Evolutionary conservation across 2,797 vertebrate species (phyloP), one percentile per base, ranked within the genome.

Genomic region (Agapornis canus): DNA sequence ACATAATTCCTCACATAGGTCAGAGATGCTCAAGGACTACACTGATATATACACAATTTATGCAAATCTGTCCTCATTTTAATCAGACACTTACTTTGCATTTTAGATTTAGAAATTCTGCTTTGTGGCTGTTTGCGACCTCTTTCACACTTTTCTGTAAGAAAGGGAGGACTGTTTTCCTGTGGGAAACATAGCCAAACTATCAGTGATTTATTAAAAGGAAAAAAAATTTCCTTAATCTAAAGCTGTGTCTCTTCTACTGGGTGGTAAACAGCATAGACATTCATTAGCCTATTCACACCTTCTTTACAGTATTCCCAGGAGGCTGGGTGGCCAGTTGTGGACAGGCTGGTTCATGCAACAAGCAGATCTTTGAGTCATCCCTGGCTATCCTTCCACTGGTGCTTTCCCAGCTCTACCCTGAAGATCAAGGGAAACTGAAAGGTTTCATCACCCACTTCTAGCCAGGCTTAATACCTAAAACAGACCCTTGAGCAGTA

Each of bases 21-120:
- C 69, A 88, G 70, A 86, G 56, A n/a, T 92, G 64, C 59, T 94
- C 82, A 71, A 79, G 59, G 79, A 70, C 31, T 93, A 59, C 86
- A 65, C 10, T 87, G 78, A 78, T 92, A 91, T 91, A 59, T 68
- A 90, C 54, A 68, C 25, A 72, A 84, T 47, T 16, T 72, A 52
- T 94, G 61, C 52, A 96, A 97, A 92, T 82, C 31, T 93, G 60
- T 70, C 76, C 64, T 95, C 10, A 2, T 84, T 94, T 90, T 64
- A 95, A 79, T 63, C 40, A 83, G 63, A 11, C 77, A 77, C 31
- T 83, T 70, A 79, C 35, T 92, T 90, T 47, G 39, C 31, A 48
- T 61, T 95, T 84, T 49, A 75, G 63, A 79, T 78, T 80, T 39
- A 89, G 32, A 83, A 90, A 92, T 56, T 72, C 66, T 82, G 35